Evolutionary conservation across 2,888 invertebrate genomes (phyloP).

Genomic region (Argyresthia goedartella): DNA sequence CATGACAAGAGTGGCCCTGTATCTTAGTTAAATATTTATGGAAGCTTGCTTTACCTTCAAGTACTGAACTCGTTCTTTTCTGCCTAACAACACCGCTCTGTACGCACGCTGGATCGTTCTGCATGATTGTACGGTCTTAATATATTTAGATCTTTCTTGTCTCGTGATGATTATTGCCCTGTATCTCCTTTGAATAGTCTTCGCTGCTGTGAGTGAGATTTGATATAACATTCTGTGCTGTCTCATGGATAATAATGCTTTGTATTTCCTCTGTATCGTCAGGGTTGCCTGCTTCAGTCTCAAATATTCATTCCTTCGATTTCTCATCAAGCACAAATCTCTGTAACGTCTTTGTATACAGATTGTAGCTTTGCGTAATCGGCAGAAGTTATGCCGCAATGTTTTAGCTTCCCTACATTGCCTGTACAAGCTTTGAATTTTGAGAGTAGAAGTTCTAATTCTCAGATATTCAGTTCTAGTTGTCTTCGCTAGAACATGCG

Average conservation of each 20-base stretch:
- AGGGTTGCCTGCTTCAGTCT: constrained; percentile 26
- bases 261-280: constrained; percentile 47
- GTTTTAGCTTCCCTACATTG: constrained; percentile 25
- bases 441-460: constrained; percentile 24
- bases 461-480: constrained; percentile 24
- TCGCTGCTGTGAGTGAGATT: constrained; percentile 19
- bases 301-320: constrained; percentile 33
- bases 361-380: constrained; percentile 37
- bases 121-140: constrained; percentile 33
- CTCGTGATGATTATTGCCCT: constrained; percentile 39
- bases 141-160: constrained; percentile 36
- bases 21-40: constrained; percentile 32
- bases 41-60: constrained; percentile 28
- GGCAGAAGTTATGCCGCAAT: constrained; percentile 34
- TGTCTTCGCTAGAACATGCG: constrained; percentile 29
- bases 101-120: constrained; percentile 50
- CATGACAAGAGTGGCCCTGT: constrained; percentile 38
- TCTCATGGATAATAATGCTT: constrained; percentile 34
- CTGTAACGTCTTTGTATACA: constrained; percentile 52
- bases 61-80: constrained; percentile 30
- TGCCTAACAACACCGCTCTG: constrained; percentile 29
- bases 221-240: constrained; percentile 28
- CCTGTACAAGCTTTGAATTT: constrained; percentile 5
- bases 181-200: constrained; percentile 38
- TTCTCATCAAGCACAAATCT: constrained; percentile 35